A percentile compares a stretch with the other conserved stretches of the same genome.
Evolutionary conservation across 2,797 vertebrate genomes (phyloP).

Genomic region (Yasuhikotakia modesta): DNA sequence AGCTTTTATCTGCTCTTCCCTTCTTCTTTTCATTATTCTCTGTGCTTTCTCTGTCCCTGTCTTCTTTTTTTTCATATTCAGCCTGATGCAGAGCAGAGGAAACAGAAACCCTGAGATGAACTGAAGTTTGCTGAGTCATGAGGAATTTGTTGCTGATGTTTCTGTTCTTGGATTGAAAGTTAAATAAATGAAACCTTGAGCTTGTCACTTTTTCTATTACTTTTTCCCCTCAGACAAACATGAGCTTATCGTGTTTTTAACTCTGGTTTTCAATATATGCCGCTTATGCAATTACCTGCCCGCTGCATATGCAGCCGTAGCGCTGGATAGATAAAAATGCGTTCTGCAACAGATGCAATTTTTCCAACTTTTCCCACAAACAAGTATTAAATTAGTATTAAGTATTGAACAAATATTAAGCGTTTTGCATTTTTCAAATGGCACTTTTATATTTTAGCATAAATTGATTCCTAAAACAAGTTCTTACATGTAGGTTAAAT

Average conservation of each 20-base stretch:
- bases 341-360: constrained; percentile 21
- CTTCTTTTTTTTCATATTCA: not conserved
- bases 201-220: constrained; percentile 47
- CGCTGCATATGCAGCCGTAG: constrained; percentile 22
- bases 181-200: constrained; percentile 56
- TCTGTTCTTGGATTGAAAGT: constrained; percentile 52
- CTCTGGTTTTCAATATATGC: constrained; percentile 46
- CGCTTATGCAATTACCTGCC: constrained; percentile 43
- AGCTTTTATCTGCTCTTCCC: not conserved
- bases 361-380: constrained; percentile 10
- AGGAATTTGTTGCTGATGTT: constrained; percentile 61
- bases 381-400: no score
- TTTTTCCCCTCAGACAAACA: constrained; percentile 41
- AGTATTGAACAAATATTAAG: no score
- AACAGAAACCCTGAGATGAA: constrained; percentile 41
- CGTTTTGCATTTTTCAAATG: no score
- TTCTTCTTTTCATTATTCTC: not conserved
- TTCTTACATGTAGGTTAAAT: no score
- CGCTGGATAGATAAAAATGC: not conserved
- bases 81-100: not conserved
- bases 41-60: no score
- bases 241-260: constrained; percentile 44
- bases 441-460: no score
- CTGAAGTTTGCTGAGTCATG: constrained; percentile 54
- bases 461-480: no score